Percentiles rank a stretch among this genome's conserved stretches.
phyloP scores from a whole-genome alignment of 2,888 invertebrate species.

The Rhaphigaster nebulosa region DNA sequence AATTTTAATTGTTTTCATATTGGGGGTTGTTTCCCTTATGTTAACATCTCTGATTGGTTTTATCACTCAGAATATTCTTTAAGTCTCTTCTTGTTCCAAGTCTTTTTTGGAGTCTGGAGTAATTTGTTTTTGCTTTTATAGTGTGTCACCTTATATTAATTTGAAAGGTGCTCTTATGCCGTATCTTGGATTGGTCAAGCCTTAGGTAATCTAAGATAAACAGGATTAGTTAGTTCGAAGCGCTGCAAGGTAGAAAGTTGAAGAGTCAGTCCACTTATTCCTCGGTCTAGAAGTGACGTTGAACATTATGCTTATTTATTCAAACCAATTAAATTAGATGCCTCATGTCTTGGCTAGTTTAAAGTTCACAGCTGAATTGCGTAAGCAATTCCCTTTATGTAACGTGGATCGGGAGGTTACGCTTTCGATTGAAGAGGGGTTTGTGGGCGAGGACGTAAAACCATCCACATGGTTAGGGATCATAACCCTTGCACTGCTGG shows the following conservation, averaged over 20 bases:
- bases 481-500: background rate
- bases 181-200: background rate
- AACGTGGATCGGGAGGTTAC: background rate
- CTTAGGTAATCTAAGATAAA: background rate
- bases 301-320: constrained; percentile 22
- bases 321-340: background rate
- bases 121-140: no score
- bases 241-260: background rate
- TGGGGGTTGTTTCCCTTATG: no score
- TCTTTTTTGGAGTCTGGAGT: no score
- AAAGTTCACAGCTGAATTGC: background rate
- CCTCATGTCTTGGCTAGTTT: background rate
- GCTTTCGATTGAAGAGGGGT: background rate
- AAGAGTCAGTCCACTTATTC: constrained; percentile 2
- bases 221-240: background rate
- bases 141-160: background rate
- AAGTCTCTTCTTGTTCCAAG: no score
- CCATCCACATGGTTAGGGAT: background rate
- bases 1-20: no score
- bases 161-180: background rate
- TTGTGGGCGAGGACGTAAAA: background rate
- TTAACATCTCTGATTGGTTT: no score
- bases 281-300: background rate
- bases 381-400: background rate
- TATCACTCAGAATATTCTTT: no score